Evolutionary conservation across 2,888 invertebrate species (phyloP).

Genomic region (Cephus sareptanus): DNA sequence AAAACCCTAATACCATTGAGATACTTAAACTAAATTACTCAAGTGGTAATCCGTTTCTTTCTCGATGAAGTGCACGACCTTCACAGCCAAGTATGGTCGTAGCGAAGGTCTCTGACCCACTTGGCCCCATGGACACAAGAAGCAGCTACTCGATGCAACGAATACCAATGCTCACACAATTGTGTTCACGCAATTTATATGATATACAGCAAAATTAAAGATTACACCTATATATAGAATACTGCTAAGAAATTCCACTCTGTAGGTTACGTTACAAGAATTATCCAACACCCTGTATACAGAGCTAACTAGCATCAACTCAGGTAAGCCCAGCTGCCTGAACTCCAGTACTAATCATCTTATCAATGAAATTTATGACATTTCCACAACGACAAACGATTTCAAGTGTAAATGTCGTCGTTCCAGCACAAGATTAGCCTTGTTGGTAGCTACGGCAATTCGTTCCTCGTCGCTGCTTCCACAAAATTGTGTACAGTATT

Average conservation of each 20-base stretch:
- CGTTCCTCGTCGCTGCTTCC: neutral
- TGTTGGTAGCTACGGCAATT: neutral
- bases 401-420: neutral
- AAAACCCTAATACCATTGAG: neutral
- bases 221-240: neutral
- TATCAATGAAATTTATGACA: slow-evolving; percentile 11
- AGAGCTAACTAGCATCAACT: neutral
- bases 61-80: slow-evolving; percentile 51
- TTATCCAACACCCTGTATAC: neutral
- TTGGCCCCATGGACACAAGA: slow-evolving; percentile 24
- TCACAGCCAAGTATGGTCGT: slow-evolving; percentile 44
- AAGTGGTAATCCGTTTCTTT: slow-evolving; percentile 44
- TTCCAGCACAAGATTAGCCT: neutral
- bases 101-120: slow-evolving; percentile 53
- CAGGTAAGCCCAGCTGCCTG: neutral
- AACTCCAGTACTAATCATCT: slow-evolving; percentile 10
- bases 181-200: neutral
- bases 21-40: neutral
- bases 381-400: neutral
- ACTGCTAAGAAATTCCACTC: neutral
- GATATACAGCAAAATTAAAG: neutral
- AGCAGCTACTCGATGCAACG: slow-evolving; percentile 1
- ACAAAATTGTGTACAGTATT: neutral
- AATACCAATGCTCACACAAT: neutral
- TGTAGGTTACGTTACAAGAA: neutral